phyloP scores from a whole-genome alignment of 2,113 vertebrate species.

The Procapra przewalskii region DNA sequence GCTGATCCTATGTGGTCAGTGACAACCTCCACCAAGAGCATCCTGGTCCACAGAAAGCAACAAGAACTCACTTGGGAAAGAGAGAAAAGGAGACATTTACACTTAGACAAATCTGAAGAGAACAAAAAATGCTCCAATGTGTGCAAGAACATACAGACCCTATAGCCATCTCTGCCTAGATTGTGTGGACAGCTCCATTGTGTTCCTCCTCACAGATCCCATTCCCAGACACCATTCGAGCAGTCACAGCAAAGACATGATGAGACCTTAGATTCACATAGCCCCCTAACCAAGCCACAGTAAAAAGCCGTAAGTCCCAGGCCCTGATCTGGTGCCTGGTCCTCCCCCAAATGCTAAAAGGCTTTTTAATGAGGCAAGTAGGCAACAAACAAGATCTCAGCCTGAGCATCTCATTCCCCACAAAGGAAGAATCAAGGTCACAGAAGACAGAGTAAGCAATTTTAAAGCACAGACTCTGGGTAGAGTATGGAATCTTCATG shows the following conservation, averaged over 20 bases:
- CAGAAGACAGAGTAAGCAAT: neutral
- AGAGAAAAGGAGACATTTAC: neutral
- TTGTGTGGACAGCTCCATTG: accelerated
- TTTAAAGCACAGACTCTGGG: conserved; percentile 46
- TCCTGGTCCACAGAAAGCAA: neutral
- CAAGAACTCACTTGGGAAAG: neutral
- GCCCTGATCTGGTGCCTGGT: neutral
- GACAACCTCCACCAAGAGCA: neutral
- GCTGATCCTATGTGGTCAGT: neutral
- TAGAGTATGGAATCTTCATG: neutral
- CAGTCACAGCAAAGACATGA: neutral
- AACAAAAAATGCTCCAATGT: neutral
- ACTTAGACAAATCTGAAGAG: neutral
- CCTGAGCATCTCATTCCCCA: conserved; percentile 47
- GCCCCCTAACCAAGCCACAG: neutral
- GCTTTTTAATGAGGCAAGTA: conserved; percentile 74
- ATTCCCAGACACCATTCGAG: neutral
- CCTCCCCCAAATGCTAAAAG: neutral
- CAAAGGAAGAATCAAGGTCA: conserved; percentile 65
- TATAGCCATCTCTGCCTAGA: neutral
- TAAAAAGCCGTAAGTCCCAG: neutral
- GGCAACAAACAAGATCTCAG: conserved; percentile 51
- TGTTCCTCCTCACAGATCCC: neutral
- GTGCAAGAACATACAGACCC: neutral
- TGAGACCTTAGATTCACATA: neutral